phyloP scores from a whole-genome alignment of 1,140 invertebrate species.

The Probaryconus sp. region DNA sequence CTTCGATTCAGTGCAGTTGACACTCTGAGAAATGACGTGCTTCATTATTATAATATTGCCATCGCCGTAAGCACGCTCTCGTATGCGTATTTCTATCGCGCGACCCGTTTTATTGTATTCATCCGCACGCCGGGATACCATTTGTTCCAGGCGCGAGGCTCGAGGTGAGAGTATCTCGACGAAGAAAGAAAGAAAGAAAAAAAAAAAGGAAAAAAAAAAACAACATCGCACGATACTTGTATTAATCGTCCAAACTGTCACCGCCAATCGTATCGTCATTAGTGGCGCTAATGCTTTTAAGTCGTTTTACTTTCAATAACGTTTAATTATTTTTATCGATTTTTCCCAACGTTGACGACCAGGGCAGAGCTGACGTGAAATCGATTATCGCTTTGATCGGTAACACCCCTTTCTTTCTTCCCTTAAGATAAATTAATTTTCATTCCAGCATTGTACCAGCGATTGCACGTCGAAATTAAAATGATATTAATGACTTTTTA shows the following conservation, averaged over 20 bases:
- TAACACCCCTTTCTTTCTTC: slow-evolving; percentile 38
- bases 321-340: slow-evolving; percentile 57
- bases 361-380: too few species aligned
- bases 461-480: too few species aligned
- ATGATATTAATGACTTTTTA: too few species aligned
- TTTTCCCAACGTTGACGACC: slow-evolving; percentile 41
- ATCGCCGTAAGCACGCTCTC: slow-evolving; percentile 26
- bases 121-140: slow-evolving; percentile 66
- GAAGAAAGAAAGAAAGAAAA: slow-evolving; percentile 5
- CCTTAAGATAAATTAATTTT: slow-evolving; percentile 41
- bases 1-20: slow-evolving; percentile 77
- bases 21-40: slow-evolving; percentile 77
- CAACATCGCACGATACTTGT: slow-evolving; percentile 48
- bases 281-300: slow-evolving; percentile 56
- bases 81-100: slow-evolving; percentile 55
- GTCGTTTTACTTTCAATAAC: slow-evolving; percentile 58
- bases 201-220: slow-evolving; percentile 52
- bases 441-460: slow-evolving; percentile 29
- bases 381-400: slow-evolving; percentile 51
- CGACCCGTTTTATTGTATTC: slow-evolving; percentile 70
- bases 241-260: slow-evolving; percentile 62
- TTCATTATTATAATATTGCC: slow-evolving; percentile 73
- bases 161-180: slow-evolving; percentile 47
- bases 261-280: slow-evolving; percentile 60
- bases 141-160: slow-evolving; percentile 66